Base-by-base conservation (phyloP, 1,140 invertebrate genomes). In the Nixonia krombeini region DNA sequence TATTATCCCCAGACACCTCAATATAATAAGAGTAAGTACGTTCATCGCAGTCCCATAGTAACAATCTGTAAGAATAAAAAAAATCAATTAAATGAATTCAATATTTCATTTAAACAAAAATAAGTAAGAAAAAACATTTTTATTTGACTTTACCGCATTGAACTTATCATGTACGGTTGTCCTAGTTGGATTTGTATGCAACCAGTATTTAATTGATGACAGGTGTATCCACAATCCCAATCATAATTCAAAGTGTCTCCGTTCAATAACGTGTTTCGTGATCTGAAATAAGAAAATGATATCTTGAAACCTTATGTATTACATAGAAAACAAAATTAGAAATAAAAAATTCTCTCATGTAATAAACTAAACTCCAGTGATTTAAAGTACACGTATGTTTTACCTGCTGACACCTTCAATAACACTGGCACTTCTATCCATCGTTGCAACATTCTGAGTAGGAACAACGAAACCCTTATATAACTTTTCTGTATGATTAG, bases 151-250 rank as follows among this genome's bases (percentile, higher is more conserved):
- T 84, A 92, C 91, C 94, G 90, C 88, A 99, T 92, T 4, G 94
- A 96, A 38, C 92, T 90, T 45, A 99, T 90, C 61, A 97, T 89
- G 83, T 97, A 99, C 1, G 98, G 97, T 85, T 99, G 98, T 12
- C 95, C 94, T 55, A 99, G 88, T 86, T 99, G 96, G 50, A 99
- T 91, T 59, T 96, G 88, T 76, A 99, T 99, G 59, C 92, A 90
- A 21, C 97, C 97, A 74, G 93, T 96, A 62, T 97, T 96, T 28
- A 99, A 86, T 86, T 99, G 97, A 88, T 99, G 98, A 84, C 97
- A 99, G 1, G 97, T 99, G 83, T 99, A 99, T 38, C 98, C 96
- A 61, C 92, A 95, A 83, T 99, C 97, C 97, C 97, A 99, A 87
- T 99, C 96, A 85, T 99, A 99, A 80, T 94, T 92, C 65, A 92